Evolutionary conservation across 2,888 invertebrate genomes (phyloP).

Genomic region (Nemurella pictetii): DNA sequence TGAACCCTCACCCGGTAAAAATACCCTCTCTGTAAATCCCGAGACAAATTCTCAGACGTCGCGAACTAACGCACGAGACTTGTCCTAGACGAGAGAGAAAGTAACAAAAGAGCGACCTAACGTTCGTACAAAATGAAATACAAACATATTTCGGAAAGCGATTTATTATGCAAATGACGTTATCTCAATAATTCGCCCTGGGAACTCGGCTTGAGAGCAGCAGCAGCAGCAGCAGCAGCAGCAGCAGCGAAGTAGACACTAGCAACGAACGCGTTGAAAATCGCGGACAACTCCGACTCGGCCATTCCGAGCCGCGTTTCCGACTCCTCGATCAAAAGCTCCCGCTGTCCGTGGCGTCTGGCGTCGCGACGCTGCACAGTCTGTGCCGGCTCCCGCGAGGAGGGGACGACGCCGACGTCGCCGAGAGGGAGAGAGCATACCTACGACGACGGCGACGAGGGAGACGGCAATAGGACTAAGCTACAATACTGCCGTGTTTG

Average conservation of each 20-base stretch:
- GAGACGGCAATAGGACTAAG: neutral
- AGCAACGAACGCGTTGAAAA: neutral
- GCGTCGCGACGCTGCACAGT: neutral
- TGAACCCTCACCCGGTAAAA: too few species aligned
- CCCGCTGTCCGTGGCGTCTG: neutral
- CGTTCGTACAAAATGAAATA: slow-evolving; percentile 1
- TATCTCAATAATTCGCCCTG: slow-evolving; percentile 14
- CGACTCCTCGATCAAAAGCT: neutral
- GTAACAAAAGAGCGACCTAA: neutral
- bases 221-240: too few species aligned
- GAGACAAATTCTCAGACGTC: neutral
- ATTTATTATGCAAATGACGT: neutral
- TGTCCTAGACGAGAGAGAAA: neutral
- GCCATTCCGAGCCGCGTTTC: neutral
- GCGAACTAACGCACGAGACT: neutral
- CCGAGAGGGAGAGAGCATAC: neutral
- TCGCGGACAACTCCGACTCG: neutral
- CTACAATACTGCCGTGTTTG: slow-evolving; percentile 34
- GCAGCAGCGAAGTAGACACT: slow-evolving; percentile 2
- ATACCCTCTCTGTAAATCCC: too few species aligned
- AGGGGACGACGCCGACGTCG: neutral
- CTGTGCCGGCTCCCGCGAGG: neutral
- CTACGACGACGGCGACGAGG: neutral
- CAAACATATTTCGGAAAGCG: neutral
- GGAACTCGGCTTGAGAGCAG: neutral